Evolutionary conservation across 1,140 invertebrate genomes (phyloP).

Genomic region (Diploscapter pachys): DNA sequence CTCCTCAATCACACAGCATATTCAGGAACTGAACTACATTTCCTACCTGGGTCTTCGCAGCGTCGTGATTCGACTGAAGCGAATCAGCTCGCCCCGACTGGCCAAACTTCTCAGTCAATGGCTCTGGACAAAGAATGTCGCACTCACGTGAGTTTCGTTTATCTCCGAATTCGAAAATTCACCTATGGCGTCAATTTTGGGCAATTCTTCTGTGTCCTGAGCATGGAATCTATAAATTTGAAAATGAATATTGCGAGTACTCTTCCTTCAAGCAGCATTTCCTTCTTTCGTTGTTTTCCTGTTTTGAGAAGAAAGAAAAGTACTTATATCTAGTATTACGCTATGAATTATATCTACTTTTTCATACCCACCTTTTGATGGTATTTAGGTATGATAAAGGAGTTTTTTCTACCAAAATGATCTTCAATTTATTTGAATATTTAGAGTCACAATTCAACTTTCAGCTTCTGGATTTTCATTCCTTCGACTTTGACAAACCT

Average conservation of each 20-base stretch:
- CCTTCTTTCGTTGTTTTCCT: too few species aligned
- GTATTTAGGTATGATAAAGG: background rate
- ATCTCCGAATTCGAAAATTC: background rate
- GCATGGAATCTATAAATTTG: too few species aligned
- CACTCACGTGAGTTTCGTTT: conserved; percentile 15
- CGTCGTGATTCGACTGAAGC: conserved; percentile 41
- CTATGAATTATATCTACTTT: too few species aligned
- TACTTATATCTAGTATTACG: too few species aligned
- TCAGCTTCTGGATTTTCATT: conserved; percentile 49
- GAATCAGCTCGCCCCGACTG: conserved; percentile 35
- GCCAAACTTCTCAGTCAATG: conserved; percentile 40
- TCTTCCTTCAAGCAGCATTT: too few species aligned
- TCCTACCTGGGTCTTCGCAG: conserved; percentile 42
- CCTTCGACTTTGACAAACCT: conserved; percentile 27
- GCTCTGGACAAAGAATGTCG: conserved; percentile 33
- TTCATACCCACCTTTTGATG: too few species aligned
- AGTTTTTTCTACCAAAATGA: background rate
- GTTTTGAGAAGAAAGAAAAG: too few species aligned
- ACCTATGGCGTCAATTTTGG: too few species aligned
- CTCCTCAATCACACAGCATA: too few species aligned
- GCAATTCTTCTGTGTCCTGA: too few species aligned
- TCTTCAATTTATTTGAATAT: too few species aligned
- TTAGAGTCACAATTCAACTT: background rate
- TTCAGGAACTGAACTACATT: conserved; percentile 46
- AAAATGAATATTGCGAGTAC: too few species aligned